Base-by-base conservation (phyloP, 2,888 invertebrate species). In the Drosophila eohydei region DNA sequence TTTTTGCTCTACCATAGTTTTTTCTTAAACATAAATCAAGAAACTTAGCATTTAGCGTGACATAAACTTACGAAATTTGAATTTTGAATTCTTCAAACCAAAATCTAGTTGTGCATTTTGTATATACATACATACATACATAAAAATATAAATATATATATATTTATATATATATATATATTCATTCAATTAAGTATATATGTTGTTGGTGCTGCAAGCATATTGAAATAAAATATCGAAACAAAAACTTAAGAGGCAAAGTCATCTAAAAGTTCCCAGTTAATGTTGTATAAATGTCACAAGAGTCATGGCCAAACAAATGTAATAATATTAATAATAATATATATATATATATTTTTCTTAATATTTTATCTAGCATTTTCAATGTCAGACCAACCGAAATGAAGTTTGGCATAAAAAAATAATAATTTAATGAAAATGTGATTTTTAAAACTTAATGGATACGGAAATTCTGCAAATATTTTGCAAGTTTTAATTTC, bases 141-240 rank as follows among this genome's bases (percentile, higher is more conserved):
- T 4, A 8, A 8, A 58, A 73, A 85, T 80, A 85, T 71, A 71
- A 55, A 72, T 58, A 83, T 44, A 71, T 62, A 59, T 62, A 71
- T 21, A 34, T 12, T n/a, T 28, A 38, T 28, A 38, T 34, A 52
- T 52, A 32, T 43, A 51, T 34, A 40, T 50, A 43, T 43, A 57
- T 36, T 30, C 21, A 30, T 40, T 28, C 26, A 30, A 58, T 54
- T 71, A 68, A 65, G 63, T 67, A 74, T 74, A 71, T 68, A 75
- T 84, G 75, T 87, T 84, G 87, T 84, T 84, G 87, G 88, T 84
- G 84, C 84, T 84, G 81, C 64, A 86, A 83, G 84, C 84, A 84
- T 81, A 80, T 50, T 71, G 64, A 75, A 85, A 78, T 80, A 78
- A 67, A 75, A 43, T 61, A 79, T 64, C 65, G 62, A 76, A 71